These are phyloP conservation scores for Callaeas wilsoni DNA, from an alignment of 2,113 vertebrate genomes.

Conservation along the genomic window DNA sequence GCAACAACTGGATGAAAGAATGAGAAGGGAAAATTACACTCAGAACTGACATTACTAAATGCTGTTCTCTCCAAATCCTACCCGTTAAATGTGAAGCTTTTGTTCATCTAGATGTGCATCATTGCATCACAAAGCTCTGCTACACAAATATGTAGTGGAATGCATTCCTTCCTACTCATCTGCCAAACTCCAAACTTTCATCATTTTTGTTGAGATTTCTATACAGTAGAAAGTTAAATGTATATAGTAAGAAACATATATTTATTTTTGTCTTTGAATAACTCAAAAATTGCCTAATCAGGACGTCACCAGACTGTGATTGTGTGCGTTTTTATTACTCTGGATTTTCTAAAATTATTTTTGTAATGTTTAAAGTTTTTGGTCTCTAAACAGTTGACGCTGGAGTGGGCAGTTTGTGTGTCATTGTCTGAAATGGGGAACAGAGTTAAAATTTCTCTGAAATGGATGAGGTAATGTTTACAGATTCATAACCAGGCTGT, in stretches of 20 bases:
- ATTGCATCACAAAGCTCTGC: accelerated
- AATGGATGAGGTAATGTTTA: neutral
- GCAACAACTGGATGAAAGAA: neutral
- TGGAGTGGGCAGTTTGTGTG: neutral
- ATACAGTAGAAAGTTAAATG: neutral
- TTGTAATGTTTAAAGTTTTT: neutral
- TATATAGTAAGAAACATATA: neutral
- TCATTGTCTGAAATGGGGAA: neutral
- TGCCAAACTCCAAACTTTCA: neutral
- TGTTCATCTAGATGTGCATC: neutral
- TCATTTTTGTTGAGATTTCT: neutral
- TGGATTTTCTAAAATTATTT: neutral
- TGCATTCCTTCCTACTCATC: neutral
- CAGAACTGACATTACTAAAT: neutral
- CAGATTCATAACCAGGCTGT: neutral
- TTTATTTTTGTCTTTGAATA: neutral
- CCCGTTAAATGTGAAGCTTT: accelerated
- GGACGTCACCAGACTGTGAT: neutral
- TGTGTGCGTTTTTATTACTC: neutral
- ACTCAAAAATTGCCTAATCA: neutral
- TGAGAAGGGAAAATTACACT: neutral
- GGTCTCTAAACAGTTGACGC: neutral
- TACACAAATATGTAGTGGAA: neutral
- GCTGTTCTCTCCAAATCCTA: neutral
- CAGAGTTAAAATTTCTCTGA: neutral